Evolutionary conservation across 2,888 invertebrate genomes (phyloP), one percentile per base, ranked within the genome.

Genomic region (Molorchus minor): DNA sequence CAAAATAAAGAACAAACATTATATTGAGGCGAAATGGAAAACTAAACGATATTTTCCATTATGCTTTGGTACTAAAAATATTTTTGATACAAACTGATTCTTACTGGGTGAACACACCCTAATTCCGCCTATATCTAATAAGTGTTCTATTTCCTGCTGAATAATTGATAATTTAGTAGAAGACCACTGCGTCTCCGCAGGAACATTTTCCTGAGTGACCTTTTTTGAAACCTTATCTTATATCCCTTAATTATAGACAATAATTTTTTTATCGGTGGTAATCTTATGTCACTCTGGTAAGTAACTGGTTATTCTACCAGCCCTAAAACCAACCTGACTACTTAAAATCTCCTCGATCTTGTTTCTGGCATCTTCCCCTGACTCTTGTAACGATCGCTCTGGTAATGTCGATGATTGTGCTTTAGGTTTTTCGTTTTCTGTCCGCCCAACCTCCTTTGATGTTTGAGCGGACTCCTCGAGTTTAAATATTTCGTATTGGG

Each of bases 41-140:
- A 44, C 29, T 29, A 44, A 44, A 25, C 25, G 21, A 13, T 44
- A 21, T 29, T 44, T 44, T 19, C 13, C 25, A 44, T 21, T 25
- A 25, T 15, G 17, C 13, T 44, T 44, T 2, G 44, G 21, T 2
- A 44, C 44, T 21, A 44, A 21, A 25, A 25, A n/a, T 44, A 44
- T 44, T 5, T 13, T 25, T 8, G 44, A 25, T 21, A 44, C 2
- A 12, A 44, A 44, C 13, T 44, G 25, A n/a, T 8, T 13, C 2
- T 16, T 16, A 44, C 19, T 21, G n/a, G 44, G 1, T 1, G 2
- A 4, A 25, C 44, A 44, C 10, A 15, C 10, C 1, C 21, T 8
- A 44, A 44, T 25, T n/a, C 12, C 44, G 4, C 21, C 43, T 3
- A 44, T 44, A 10, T 17, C 33, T 17, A 47, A 3, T 19, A 47